Conservation (phyloP, 2,797 vertebrate species). For the Acanthis flammea region DNA sequence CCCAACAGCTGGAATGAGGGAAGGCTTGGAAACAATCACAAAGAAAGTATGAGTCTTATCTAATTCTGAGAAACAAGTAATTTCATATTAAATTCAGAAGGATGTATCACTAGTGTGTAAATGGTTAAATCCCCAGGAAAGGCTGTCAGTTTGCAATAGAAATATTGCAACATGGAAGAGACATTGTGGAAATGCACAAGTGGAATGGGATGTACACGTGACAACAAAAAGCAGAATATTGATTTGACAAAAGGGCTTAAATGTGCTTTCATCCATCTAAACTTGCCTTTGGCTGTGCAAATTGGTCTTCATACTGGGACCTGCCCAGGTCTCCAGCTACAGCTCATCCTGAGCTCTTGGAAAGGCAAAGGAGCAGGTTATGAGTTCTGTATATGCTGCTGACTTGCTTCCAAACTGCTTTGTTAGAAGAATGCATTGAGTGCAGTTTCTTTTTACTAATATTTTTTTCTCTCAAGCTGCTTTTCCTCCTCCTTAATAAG, state of each 20-base stretch:
- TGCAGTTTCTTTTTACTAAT: neutral
- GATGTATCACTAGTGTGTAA: neutral
- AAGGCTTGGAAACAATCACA: neutral
- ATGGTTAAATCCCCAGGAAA: neutral
- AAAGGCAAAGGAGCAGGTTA: neutral
- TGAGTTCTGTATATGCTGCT: neutral
- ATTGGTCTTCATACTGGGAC: neutral
- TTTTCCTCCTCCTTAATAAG: neutral
- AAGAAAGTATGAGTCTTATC: neutral
- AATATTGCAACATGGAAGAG: neutral
- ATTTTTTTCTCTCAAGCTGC: neutral
- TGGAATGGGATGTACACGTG: neutral
- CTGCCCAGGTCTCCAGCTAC: neutral
- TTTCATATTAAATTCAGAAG: neutral
- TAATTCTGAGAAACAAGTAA: neutral
- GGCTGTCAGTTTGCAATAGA: neutral
- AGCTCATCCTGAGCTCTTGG: neutral
- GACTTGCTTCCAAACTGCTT: neutral
- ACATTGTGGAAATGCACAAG: neutral
- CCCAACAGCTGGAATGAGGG: neutral
- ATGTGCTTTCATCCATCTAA: neutral
- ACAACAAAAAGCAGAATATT: neutral
- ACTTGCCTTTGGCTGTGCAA: neutral
- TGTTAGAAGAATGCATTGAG: neutral
- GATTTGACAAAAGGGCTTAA: neutral